Conservation (phyloP, 1,140 invertebrate species). For the Cyclina sinensis region DNA sequence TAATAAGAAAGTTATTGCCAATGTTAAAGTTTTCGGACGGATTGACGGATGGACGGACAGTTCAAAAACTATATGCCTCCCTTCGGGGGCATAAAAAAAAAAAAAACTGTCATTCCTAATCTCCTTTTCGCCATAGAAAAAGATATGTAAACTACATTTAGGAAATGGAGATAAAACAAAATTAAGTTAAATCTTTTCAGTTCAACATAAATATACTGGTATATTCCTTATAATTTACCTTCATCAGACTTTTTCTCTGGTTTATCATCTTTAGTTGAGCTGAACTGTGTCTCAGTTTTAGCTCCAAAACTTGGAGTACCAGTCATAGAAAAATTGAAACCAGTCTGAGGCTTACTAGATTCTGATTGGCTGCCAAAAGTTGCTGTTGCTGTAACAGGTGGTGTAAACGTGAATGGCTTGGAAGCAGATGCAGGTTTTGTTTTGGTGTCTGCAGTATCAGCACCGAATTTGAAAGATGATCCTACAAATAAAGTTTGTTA, state of each 20-base stretch:
- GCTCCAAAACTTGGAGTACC: slow-evolving; percentile 28
- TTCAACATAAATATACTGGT: too few relatives aligned
- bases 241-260: not conserved
- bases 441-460: not conserved
- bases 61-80: too few relatives aligned
- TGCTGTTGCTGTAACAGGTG: slow-evolving; percentile 11
- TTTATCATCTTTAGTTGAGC: not conserved
- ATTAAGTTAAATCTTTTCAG: too few relatives aligned
- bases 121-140: too few relatives aligned
- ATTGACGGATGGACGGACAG: too few relatives aligned
- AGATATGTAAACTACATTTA: too few relatives aligned
- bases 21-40: too few relatives aligned
- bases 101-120: too few relatives aligned
- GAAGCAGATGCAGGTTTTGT: not conserved
- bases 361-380: slow-evolving; percentile 24
- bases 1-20: too few relatives aligned
- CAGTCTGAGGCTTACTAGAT: slow-evolving; percentile 6
- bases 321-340: slow-evolving; percentile 30
- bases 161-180: too few relatives aligned
- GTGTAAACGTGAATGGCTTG: slow-evolving; percentile 36
- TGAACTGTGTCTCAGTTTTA: not conserved
- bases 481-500: too few relatives aligned
- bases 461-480: not conserved
- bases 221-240: not conserved
- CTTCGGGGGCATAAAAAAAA: too few relatives aligned